Evolutionary conservation across 2,888 invertebrate species (phyloP), one percentile per base, ranked within the genome.

Genomic region (Notodonta dromedarius): DNA sequence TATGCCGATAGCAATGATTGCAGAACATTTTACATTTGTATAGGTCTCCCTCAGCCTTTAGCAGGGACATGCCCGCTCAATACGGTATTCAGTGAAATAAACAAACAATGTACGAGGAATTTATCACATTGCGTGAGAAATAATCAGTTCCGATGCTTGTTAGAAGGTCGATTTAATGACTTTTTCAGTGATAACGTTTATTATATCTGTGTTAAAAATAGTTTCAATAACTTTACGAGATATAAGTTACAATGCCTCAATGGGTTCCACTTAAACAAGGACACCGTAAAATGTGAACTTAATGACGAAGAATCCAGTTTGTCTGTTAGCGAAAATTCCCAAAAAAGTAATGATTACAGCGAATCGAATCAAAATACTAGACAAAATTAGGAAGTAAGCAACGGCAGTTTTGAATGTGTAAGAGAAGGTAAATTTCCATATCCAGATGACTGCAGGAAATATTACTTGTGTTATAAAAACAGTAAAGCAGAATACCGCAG

Each of bases 1-100:
- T 94, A 91, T 74, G 80, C 90, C 4, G 93, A 94, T 76, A 86
- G 84, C 14, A 73, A 80, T 40, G 86, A 94, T 70, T 94, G 94
- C 64, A 89, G 86, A 57, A 92, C 91, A 73, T 95, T 94, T 76
- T 94, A 94, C 69, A 87, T 90, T 57, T 95, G 95, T 69, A 77
- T 86, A 13, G 89, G 90, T 14, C 80, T 69, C 60, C 56, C 66
- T n/a, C 64, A 82, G 62, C 85, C 90, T 42, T 73, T 89, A 50
- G 63, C 79, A 50, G 86, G 89, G 48, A 73, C 65, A 58, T 94
- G 94, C 67, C 94, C 94, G 24, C 73, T 69, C 12, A 84, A 87
- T 63, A 91, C 92, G 42, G 90, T 93, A 59, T 94, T 91, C 64
- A 93, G 93, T 74, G 88, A 91, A 60, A 76, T 87, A 42, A 85